phyloP scores from a whole-genome alignment of 1,140 invertebrate genomes.

The Pollicipes pollicipes region DNA sequence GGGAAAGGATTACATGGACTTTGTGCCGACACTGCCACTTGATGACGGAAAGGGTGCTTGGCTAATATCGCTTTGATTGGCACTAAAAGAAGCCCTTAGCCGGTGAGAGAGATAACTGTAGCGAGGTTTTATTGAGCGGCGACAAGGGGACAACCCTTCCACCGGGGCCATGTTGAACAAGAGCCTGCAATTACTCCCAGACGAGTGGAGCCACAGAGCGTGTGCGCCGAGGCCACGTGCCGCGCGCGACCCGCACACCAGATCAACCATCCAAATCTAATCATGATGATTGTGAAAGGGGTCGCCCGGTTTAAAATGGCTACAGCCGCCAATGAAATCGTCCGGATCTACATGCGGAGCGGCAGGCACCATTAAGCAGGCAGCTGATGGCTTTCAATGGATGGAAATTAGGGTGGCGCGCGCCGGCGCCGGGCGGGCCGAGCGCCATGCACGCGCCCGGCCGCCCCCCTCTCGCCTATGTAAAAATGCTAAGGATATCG shows the following conservation, averaged over 20 bases:
- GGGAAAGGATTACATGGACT: background rate
- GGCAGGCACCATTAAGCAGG: background rate
- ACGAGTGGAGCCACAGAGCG: background rate
- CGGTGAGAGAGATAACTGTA: background rate
- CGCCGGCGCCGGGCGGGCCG: no score
- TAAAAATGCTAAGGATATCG: background rate
- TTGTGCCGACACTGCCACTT: background rate
- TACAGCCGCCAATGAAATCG: background rate
- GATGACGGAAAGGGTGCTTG: background rate
- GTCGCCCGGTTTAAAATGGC: background rate
- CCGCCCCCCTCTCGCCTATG: background rate
- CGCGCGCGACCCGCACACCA: no score
- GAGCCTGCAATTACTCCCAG: background rate
- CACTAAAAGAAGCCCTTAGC: background rate
- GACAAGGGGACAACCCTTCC: background rate
- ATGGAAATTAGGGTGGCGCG: background rate
- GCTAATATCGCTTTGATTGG: constrained; percentile 1
- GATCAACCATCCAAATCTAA: background rate
- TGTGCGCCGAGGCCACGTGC: no score
- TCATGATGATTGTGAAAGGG: constrained; percentile 1
- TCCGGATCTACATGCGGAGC: background rate
- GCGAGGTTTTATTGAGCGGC: background rate
- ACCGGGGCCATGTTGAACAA: background rate
- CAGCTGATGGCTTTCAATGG: background rate
- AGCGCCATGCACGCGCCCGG: no score